phyloP scores from a whole-genome alignment of 1,140 invertebrate species.

The Oscheius sp. region DNA sequence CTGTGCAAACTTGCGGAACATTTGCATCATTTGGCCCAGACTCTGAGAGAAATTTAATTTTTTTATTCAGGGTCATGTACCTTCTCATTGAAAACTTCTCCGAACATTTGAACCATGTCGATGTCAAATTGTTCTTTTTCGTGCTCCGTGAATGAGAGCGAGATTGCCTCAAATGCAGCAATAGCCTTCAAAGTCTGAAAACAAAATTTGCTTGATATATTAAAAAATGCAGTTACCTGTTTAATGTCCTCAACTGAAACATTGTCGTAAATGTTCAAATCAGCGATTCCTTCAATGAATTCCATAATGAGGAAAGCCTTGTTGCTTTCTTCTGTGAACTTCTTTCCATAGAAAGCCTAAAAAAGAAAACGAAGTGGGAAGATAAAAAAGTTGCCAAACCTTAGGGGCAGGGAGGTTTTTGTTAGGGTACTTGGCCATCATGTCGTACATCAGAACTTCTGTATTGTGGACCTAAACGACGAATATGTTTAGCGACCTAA shows the following conservation, averaged over 20 bases:
- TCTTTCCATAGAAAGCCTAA: no score
- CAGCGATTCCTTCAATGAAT: not conserved
- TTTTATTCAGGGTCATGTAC: no score
- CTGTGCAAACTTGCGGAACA: no score
- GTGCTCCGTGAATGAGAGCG: conserved; percentile 7
- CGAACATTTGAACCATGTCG: no score
- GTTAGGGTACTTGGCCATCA: conserved; percentile 13
- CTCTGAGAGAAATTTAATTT: no score
- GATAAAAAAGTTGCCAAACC: not conserved
- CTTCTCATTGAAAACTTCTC: no score
- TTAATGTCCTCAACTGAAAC: not conserved
- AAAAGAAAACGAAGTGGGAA: not conserved
- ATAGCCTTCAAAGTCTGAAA: conserved; percentile 12
- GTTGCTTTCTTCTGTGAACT: not conserved
- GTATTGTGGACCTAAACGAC: conserved; percentile 6
- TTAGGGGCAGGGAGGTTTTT: conserved; percentile 5
- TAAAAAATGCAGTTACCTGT: not conserved
- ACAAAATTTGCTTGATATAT: not conserved
- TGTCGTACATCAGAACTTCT: conserved; percentile 10
- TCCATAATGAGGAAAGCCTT: conserved; percentile 15
- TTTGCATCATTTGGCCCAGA: no score
- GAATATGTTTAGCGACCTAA: not conserved
- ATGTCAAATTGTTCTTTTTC: no score
- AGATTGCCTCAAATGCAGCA: conserved; percentile 12
- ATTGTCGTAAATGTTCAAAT: conserved; percentile 7